phyloP scores from a whole-genome alignment of 2,113 vertebrate genomes.

The Corapipo altera region DNA sequence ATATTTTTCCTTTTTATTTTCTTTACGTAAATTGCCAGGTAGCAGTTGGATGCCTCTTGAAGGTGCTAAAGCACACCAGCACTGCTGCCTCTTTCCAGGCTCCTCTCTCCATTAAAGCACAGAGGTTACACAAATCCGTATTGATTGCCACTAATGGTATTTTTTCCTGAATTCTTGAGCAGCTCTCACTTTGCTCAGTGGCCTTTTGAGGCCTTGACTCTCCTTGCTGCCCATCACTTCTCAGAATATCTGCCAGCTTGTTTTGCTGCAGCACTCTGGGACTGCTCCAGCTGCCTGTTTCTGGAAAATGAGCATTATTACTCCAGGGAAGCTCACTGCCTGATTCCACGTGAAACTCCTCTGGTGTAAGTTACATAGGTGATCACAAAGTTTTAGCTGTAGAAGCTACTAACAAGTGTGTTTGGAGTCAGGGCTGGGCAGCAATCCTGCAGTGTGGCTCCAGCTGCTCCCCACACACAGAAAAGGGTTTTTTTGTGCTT shows the following conservation, averaged over 20 bases:
- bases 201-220: background rate
- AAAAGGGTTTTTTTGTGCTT: background rate
- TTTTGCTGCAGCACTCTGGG: background rate
- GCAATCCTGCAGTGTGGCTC: background rate
- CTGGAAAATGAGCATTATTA: background rate
- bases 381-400: background rate
- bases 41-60: background rate
- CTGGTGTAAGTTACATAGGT: background rate
- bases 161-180: background rate
- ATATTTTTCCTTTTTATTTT: background rate
- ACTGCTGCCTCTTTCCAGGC: background rate
- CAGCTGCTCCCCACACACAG: background rate
- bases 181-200: background rate
- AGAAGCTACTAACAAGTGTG: background rate
- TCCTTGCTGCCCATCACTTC: background rate
- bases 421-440: background rate
- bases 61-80: background rate
- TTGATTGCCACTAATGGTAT: background rate
- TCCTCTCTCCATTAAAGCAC: background rate
- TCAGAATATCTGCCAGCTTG: background rate
- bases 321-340: background rate
- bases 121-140: background rate
- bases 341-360: background rate
- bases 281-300: background rate
- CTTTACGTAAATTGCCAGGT: background rate